Base-by-base conservation (phyloP, 2,113 vertebrate species). In the Empidonax alnorum region DNA sequence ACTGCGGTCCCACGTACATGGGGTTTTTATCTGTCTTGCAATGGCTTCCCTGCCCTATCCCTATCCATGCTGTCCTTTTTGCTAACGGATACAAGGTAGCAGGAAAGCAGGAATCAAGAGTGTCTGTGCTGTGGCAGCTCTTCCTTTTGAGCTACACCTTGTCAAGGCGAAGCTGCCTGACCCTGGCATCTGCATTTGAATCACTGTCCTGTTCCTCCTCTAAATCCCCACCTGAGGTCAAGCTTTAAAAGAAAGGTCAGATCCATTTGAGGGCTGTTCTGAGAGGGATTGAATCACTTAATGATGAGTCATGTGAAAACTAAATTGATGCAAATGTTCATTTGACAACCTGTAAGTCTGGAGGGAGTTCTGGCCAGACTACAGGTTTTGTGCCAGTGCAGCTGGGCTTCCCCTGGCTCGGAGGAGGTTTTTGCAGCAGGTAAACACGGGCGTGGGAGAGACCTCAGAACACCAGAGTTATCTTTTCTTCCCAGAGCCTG, bases 181-280 rank as follows among this genome's bases (percentile, higher is more conserved):
- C 78, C 89, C 80, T 81, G 82, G 56, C 49, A 23, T 92, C 91
- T 89, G 71, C 41, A 9, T 79, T 82, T 92, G 84, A 96, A 81
- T 86, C 80, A 63, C 30, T 52, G 39, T 49, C 71, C 49, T 84
- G 33, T 39, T 76, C 63, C 55, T 73, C 39, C 41, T 82, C 74
- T 88, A 95, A 89, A 96, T 87, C 90, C 73, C 88, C 67, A 94
- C 97, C 96, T 96, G 89, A 93, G 87, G 90, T 91, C 95, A 94
- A 83, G 86, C 91, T 94, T 83, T 96, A 94, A 94, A 91, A 75
- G 84, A 95, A 97, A 96, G 95, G 96, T 96, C 93, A 95, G 69
- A 77, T 76, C 81, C 89, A 89, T 96, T 87, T 94, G 86, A 82
- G 95, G 91, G 90, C 86, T 69, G 55, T 79, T 94, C 81, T 41